Conservation (phyloP, 2,888 invertebrate genomes). For the Oxystoma pomonae region DNA sequence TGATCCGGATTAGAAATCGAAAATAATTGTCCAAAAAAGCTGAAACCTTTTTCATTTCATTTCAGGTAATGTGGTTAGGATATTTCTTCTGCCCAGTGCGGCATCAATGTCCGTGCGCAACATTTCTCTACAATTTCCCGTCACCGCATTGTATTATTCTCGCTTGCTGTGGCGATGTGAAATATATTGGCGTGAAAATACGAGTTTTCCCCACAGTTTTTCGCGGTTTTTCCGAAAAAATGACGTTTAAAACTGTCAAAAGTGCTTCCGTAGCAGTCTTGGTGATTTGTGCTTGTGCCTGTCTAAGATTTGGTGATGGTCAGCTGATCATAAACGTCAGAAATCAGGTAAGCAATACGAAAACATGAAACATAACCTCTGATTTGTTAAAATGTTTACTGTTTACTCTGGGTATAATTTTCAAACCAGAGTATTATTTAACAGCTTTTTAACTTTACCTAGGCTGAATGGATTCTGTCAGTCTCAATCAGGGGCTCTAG, state of each 20-base stretch:
- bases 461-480: too few species aligned
- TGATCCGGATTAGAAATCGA: too few species aligned
- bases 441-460: too few species aligned
- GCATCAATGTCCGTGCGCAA: constrained; percentile 23
- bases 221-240: background rate
- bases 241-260: background rate
- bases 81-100: background rate
- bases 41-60: too few species aligned
- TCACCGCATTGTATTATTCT: constrained; percentile 32
- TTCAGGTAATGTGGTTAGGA: too few species aligned
- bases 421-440: too few species aligned
- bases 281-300: constrained; percentile 30
- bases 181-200: background rate
- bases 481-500: too few species aligned
- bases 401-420: too few species aligned
- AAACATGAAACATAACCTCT: constrained; percentile 34
- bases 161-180: constrained; percentile 20
- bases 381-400: constrained; percentile 10
- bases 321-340: constrained; percentile 45
- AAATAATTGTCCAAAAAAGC: too few species aligned
- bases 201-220: background rate
- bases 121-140: background rate
- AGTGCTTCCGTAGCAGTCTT: constrained; percentile 20
- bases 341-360: constrained; percentile 40
- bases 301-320: constrained; percentile 17